These are phyloP conservation scores for Huso huso DNA, from an alignment of 2,797 vertebrate species.

Conservation along the genomic window DNA sequence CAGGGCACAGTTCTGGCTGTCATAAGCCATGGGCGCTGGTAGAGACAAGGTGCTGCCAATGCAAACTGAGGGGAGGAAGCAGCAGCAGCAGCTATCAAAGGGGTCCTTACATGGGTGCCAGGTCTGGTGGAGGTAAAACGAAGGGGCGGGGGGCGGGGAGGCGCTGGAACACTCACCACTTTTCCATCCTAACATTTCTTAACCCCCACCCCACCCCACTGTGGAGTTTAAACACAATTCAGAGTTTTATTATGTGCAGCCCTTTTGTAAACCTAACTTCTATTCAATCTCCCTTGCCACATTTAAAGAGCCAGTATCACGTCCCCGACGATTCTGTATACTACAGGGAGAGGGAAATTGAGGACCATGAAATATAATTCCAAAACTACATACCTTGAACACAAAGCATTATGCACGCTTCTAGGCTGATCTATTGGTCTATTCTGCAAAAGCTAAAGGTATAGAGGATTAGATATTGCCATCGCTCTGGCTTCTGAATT, in stretches of 20 bases:
- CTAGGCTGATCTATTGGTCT: no score
- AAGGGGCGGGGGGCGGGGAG: background rate
- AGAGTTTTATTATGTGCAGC: constrained; percentile 14
- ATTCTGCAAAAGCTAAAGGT: no score
- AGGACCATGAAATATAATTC: no score
- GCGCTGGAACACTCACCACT: background rate
- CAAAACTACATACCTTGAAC: no score
- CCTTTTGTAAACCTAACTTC: constrained; percentile 13
- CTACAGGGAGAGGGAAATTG: no score
- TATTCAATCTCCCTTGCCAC: no score
- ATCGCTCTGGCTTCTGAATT: no score
- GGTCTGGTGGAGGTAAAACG: constrained; percentile 16
- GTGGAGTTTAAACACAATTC: background rate
- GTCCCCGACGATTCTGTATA: no score
- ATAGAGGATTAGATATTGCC: no score
- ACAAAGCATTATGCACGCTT: no score
- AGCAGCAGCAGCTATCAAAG: constrained; percentile 41
- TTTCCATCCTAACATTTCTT: constrained; percentile 9
- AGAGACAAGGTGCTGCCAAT: constrained; percentile 44
- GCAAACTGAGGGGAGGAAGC: constrained; percentile 43
- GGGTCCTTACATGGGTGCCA: constrained; percentile 41
- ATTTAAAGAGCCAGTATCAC: no score
- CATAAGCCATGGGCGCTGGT: constrained; percentile 25
- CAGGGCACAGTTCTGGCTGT: constrained; percentile 19
- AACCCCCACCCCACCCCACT: constrained; percentile 7